A percentile compares a stretch with the other conserved stretches of the same genome.
Evolutionary conservation across 1,140 invertebrate species (phyloP).

Genomic region (Drosophila gunungcola): DNA sequence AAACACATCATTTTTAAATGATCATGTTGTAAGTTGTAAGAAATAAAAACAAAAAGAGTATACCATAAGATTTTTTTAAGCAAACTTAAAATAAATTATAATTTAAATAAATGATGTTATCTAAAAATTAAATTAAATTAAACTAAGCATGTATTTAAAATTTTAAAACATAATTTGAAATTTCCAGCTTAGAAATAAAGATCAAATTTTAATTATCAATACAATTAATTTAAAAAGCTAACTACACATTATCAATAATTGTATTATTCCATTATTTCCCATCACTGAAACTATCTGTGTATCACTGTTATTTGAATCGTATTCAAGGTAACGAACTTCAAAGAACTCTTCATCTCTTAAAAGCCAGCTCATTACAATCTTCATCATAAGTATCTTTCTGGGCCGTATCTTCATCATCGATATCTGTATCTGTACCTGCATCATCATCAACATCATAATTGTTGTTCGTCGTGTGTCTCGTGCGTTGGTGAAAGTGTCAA

Average conservation of each 20-base stretch:
- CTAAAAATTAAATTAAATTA: no score
- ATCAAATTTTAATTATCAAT: no score
- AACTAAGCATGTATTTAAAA: no score
- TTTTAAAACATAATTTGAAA: no score
- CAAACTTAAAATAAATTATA: no score
- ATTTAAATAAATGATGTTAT: no score
- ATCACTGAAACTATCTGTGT: constrained; percentile 3
- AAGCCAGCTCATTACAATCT: constrained; percentile 23
- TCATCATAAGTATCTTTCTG: constrained; percentile 7
- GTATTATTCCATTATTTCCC: not conserved
- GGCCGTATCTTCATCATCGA: constrained; percentile 20
- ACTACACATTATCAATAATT: not conserved
- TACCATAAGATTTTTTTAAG: no score
- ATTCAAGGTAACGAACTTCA: constrained; percentile 12
- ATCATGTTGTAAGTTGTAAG: no score
- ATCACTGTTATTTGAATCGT: not conserved
- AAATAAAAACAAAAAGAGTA: no score
- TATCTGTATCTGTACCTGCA: constrained; percentile 31
- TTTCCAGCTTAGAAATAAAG: no score
- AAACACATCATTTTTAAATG: no score
- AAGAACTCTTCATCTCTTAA: constrained; percentile 13
- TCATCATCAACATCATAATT: constrained; percentile 8
- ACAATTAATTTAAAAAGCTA: not conserved
- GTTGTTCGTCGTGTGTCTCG: constrained; percentile 43
- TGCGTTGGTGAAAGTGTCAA: constrained; percentile 79